These are phyloP conservation scores for Palloptera scutellata DNA, from an alignment of 2,888 invertebrate species.

Conservation along the genomic window DNA sequence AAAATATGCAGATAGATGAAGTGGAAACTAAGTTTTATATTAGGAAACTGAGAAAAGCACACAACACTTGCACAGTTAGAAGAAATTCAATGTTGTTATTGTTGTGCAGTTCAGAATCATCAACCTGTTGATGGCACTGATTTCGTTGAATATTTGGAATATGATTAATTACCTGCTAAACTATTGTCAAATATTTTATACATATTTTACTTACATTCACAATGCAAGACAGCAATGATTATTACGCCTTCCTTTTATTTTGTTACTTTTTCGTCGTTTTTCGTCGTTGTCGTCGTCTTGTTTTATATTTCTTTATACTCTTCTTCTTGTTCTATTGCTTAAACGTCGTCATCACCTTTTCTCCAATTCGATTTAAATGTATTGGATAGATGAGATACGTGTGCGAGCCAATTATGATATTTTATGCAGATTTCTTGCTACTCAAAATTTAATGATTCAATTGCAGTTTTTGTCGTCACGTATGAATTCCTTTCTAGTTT, in stretches of 20 bases:
- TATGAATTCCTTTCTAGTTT: not conserved
- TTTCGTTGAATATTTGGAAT: not conserved
- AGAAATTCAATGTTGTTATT: no score
- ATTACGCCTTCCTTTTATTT: conserved; percentile 30
- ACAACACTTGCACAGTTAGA: no score
- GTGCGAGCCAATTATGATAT: conserved; percentile 21
- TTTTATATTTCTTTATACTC: conserved; percentile 18
- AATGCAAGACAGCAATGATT: conserved; percentile 30
- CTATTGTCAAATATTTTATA: conserved; percentile 1
- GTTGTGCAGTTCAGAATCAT: no score
- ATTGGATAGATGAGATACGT: not conserved
- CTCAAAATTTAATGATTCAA: not conserved
- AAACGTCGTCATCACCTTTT: no score
- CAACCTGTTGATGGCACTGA: not conserved
- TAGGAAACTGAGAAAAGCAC: no score
- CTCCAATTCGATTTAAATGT: conserved; percentile 10
- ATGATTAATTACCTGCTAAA: not conserved
- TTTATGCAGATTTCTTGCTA: conserved; percentile 22
- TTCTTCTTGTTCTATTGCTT: not conserved
- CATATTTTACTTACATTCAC: conserved; percentile 20
- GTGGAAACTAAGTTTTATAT: no score
- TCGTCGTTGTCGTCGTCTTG: conserved; percentile 18
- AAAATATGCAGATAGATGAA: no score
- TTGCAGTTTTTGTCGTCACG: no score
- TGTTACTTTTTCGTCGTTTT: conserved; percentile 20